These are phyloP conservation scores for Holocentrus rufus DNA, from an alignment of 2,797 vertebrate species.

Conservation along the genomic window DNA sequence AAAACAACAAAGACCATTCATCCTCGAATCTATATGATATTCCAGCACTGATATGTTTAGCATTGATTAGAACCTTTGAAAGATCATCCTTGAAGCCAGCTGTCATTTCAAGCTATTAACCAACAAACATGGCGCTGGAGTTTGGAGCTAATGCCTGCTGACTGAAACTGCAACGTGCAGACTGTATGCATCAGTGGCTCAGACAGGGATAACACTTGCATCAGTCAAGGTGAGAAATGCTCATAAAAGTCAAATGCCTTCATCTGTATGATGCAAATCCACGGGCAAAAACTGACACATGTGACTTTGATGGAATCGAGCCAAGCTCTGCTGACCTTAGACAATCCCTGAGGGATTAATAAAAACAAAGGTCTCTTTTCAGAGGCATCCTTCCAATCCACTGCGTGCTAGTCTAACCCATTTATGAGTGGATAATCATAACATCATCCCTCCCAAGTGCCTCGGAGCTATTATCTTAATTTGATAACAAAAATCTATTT, in stretches of 20 bases:
- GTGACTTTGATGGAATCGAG: constrained; percentile 69
- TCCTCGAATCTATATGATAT: constrained; percentile 7
- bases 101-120: constrained; percentile 34
- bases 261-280: constrained; percentile 55
- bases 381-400: constrained; percentile 61
- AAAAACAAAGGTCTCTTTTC: constrained; percentile 74
- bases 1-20: constrained; percentile 41
- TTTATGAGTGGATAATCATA: constrained; percentile 71
- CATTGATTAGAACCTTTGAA: constrained; percentile 35
- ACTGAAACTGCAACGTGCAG: constrained; percentile 42
- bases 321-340: constrained; percentile 67
- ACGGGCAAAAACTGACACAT: constrained; percentile 55
- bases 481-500: constrained; percentile 47
- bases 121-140: constrained; percentile 26
- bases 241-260: constrained; percentile 54
- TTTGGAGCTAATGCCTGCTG: constrained; percentile 14
- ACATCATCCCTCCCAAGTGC: constrained; percentile 43
- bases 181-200: constrained; percentile 51
- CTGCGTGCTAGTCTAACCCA: constrained; percentile 56
- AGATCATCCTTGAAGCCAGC: constrained; percentile 38
- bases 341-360: constrained; percentile 72
- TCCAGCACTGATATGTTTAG: constrained; percentile 34
- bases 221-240: constrained; percentile 42
- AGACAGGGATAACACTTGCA: constrained; percentile 19
- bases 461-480: constrained; percentile 53